These are phyloP conservation scores for Notocelia uddmanniana DNA, from an alignment of 2,888 invertebrate genomes.

Conservation along the genomic window DNA sequence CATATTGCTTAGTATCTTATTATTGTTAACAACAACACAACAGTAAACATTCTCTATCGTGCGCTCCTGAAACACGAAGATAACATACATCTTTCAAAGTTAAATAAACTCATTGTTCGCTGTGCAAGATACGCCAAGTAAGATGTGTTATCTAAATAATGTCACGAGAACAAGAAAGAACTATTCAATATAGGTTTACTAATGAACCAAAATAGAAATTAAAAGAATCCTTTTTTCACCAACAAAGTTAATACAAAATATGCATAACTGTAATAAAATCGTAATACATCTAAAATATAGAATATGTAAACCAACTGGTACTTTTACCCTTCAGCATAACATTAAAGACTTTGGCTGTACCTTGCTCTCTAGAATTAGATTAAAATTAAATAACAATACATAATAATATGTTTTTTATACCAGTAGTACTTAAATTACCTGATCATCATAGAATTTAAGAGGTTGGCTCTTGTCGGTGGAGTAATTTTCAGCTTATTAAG, in stretches of 20 bases:
- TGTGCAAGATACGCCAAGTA: constrained; percentile 16
- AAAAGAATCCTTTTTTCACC: not conserved
- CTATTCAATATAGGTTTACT: not conserved
- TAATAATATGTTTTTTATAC: too few species aligned
- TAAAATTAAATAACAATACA: too few species aligned
- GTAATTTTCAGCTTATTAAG: too few species aligned
- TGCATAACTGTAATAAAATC: too few species aligned
- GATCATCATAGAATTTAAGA: too few species aligned
- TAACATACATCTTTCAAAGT: constrained; percentile 28
- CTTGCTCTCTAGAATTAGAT: too few species aligned
- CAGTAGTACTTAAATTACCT: too few species aligned
- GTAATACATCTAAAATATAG: too few species aligned
- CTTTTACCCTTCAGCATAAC: too few species aligned
- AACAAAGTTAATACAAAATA: not conserved
- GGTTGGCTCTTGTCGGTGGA: too few species aligned
- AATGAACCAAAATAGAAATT: constrained; percentile 1
- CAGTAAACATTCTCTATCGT: constrained; percentile 19
- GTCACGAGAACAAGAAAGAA: not conserved
- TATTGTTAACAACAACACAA: not conserved
- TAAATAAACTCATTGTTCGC: constrained; percentile 39
- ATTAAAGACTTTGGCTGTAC: too few species aligned
- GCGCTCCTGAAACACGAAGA: constrained; percentile 23
- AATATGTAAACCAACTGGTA: too few species aligned
- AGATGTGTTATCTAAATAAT: constrained; percentile 1
- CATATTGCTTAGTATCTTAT: not conserved